Evolutionary conservation across 2,113 vertebrate genomes (phyloP).

Genomic region (Xiphophorus couchianus): DNA sequence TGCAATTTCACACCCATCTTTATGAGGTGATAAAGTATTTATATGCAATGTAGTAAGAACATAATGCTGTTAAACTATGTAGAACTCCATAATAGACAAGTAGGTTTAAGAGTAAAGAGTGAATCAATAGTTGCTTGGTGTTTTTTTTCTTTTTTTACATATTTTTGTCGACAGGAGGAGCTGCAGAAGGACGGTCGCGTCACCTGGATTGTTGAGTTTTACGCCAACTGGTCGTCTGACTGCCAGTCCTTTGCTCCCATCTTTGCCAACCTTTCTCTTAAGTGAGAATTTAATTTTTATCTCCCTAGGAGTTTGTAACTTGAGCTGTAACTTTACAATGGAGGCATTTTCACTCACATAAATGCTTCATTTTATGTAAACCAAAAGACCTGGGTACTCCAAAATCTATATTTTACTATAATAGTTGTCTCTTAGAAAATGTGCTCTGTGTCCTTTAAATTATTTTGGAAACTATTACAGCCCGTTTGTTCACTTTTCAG

Average conservation of each 20-base stretch:
- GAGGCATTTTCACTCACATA: background rate
- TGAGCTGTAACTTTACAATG: background rate
- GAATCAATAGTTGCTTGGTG: background rate
- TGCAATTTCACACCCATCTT: too few species aligned
- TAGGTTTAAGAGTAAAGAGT: too few species aligned
- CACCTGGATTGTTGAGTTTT: conserved; percentile 95
- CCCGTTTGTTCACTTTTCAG: background rate
- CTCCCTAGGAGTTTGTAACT: background rate
- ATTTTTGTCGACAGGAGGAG: conserved; percentile 83
- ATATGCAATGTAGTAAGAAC: too few species aligned
- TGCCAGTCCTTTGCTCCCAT: conserved; percentile 94
- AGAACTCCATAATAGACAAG: too few species aligned
- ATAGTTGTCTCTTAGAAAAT: background rate
- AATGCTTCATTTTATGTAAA: too few species aligned
- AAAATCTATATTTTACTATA: too few species aligned
- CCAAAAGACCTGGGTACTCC: too few species aligned
- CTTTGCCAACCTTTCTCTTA: conserved; percentile 92
- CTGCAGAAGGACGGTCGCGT: conserved; percentile 86
- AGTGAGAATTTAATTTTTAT: conserved; percentile 73
- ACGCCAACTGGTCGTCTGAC: conserved; percentile 95
- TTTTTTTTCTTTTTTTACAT: background rate
- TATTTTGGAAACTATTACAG: background rate
- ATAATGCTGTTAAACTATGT: too few species aligned
- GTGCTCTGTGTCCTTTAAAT: background rate
- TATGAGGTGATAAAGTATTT: too few species aligned